A percentile compares a stretch with the other conserved stretches of the same genome.
These are phyloP conservation scores for Peribatodes rhomboidaria DNA, from an alignment of 2,888 invertebrate species.

Conservation along the genomic window DNA sequence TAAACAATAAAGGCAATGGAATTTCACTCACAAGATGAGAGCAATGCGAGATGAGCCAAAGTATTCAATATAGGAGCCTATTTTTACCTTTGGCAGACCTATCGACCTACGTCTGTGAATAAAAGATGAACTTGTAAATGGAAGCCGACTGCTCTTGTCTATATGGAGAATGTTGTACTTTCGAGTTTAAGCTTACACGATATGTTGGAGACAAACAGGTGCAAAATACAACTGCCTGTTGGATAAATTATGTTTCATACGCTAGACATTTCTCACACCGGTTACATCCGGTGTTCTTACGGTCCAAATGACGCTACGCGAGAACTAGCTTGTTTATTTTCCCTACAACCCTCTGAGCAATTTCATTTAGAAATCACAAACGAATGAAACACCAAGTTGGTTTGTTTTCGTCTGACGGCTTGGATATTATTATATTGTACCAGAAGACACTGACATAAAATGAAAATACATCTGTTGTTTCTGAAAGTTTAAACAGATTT, in stretches of 20 bases:
- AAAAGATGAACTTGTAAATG: slow-evolving; percentile 66
- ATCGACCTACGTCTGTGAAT: slow-evolving; percentile 59
- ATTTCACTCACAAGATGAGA: slow-evolving; percentile 47
- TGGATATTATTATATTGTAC: too few species aligned
- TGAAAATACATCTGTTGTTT: background rate
- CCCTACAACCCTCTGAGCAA: background rate
- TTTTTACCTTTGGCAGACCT: slow-evolving; percentile 56
- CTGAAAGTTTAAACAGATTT: background rate
- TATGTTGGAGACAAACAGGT: slow-evolving; percentile 14
- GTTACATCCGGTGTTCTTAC: background rate
- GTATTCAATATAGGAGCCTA: slow-evolving; percentile 57
- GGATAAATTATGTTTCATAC: background rate
- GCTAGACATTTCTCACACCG: background rate
- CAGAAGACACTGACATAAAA: background rate
- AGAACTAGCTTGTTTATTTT: background rate
- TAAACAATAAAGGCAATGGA: slow-evolving; percentile 44
- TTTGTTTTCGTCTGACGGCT: too few species aligned
- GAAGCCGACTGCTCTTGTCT: slow-evolving; percentile 32
- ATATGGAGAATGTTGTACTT: slow-evolving; percentile 16
- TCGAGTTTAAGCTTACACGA: slow-evolving; percentile 13
- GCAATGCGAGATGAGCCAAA: slow-evolving; percentile 43
- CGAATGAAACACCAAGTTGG: too few species aligned
- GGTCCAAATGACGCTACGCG: background rate
- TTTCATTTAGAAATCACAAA: background rate
- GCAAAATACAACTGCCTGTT: background rate